phyloP scores from a whole-genome alignment of 1,140 invertebrate genomes.

The Teleopsis dalmanni region DNA sequence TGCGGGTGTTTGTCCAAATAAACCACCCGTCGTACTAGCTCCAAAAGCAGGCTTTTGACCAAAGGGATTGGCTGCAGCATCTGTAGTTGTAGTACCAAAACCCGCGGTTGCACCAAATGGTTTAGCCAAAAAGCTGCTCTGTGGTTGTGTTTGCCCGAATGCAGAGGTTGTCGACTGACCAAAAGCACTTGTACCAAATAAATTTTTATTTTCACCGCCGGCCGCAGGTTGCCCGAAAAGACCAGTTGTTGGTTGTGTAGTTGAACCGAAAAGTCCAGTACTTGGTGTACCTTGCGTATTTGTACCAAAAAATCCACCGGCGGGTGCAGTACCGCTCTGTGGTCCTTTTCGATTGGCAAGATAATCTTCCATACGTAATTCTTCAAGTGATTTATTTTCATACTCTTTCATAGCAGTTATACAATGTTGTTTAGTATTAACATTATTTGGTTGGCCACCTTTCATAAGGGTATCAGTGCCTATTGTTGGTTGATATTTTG shows the following conservation, averaged over 20 bases:
- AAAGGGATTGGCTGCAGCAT: slow-evolving; percentile 45
- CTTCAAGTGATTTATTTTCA: slow-evolving; percentile 88
- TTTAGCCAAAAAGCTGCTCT: slow-evolving; percentile 34
- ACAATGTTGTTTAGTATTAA: slow-evolving; percentile 88
- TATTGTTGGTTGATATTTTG: slow-evolving; percentile 78
- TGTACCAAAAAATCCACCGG: slow-evolving; percentile 49
- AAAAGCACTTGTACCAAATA: slow-evolving; percentile 34
- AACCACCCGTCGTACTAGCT: slow-evolving; percentile 20
- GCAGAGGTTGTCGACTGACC: slow-evolving; percentile 40
- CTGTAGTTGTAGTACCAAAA: slow-evolving; percentile 50
- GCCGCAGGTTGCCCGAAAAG: slow-evolving; percentile 43
- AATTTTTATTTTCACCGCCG: slow-evolving; percentile 26
- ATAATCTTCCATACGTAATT: slow-evolving; percentile 91
- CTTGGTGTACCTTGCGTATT: slow-evolving; percentile 36
- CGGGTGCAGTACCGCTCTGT: slow-evolving; percentile 28
- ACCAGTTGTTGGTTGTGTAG: slow-evolving; percentile 28
- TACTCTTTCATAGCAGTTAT: slow-evolving; percentile 98
- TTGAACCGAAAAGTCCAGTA: slow-evolving; percentile 42
- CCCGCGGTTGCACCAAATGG: slow-evolving; percentile 52
- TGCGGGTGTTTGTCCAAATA: slow-evolving; percentile 33
- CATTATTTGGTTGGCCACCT: slow-evolving; percentile 69
- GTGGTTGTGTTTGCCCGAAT: slow-evolving; percentile 41
- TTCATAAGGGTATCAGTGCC: slow-evolving; percentile 90
- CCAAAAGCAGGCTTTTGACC: slow-evolving; percentile 43
- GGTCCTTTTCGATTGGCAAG: slow-evolving; percentile 75